A percentile compares a stretch with the other conserved stretches of the same genome.
phyloP scores from a whole-genome alignment of 2,888 invertebrate species.

The Cyclophora albipunctata region DNA sequence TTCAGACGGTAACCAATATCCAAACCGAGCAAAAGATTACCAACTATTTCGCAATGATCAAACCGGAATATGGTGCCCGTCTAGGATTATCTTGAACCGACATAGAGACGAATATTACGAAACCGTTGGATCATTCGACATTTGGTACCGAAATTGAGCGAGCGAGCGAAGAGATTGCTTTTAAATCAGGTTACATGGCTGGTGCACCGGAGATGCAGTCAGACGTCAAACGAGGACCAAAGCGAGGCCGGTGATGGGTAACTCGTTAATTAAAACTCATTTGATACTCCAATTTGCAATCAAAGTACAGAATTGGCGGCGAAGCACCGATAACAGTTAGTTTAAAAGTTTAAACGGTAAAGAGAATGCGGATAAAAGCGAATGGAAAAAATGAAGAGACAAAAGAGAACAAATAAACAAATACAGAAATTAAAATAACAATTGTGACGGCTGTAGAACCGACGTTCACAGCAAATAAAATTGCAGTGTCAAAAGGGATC shows the following conservation, averaged over 20 bases:
- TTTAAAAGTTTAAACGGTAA: background rate
- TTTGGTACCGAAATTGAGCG: conserved; percentile 62
- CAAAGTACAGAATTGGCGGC: conserved; percentile 1
- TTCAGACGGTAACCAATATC: too few species aligned
- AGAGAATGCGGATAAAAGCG: background rate
- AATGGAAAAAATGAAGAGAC: conserved; percentile 1
- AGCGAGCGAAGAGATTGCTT: conserved; percentile 57
- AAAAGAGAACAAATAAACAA: conserved; percentile 19
- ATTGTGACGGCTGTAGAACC: conserved; percentile 19
- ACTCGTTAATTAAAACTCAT: conserved; percentile 30
- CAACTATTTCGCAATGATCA: background rate
- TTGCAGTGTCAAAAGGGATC: conserved; percentile 31
- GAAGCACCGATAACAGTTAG: too few species aligned
- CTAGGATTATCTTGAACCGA: conserved; percentile 3
- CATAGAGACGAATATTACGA: conserved; percentile 16
- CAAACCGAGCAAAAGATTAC: too few species aligned
- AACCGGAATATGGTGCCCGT: background rate
- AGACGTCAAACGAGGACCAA: conserved; percentile 23
- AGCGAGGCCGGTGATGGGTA: conserved; percentile 17
- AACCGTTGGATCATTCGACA: conserved; percentile 35
- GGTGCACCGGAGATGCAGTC: conserved; percentile 34
- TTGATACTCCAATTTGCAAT: conserved; percentile 12
- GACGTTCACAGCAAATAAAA: conserved; percentile 27
- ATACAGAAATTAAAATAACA: conserved; percentile 23
- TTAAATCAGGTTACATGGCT: conserved; percentile 61